These are phyloP conservation scores for Trissolcus basalis DNA, from an alignment of 1,140 invertebrate species.

Conservation along the genomic window DNA sequence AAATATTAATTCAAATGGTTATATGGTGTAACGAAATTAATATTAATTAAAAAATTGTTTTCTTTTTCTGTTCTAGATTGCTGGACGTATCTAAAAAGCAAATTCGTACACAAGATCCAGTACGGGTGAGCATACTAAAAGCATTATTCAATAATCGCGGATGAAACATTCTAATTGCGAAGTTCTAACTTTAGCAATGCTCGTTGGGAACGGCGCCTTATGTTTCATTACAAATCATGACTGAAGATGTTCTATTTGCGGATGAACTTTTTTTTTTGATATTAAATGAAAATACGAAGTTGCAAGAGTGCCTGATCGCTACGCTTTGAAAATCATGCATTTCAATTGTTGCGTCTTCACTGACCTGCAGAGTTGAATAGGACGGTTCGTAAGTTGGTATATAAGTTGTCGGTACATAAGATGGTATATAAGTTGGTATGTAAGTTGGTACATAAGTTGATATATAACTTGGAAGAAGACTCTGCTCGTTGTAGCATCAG, in stretches of 20 bases:
- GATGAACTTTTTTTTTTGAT: background rate
- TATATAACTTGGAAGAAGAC: slow-evolving; percentile 46
- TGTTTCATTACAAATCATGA: background rate
- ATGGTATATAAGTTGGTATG: slow-evolving; percentile 32
- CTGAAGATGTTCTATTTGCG: background rate
- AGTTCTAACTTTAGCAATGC: background rate
- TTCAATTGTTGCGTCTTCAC: slow-evolving; percentile 20
- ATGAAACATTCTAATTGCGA: background rate
- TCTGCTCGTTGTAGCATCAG: slow-evolving; percentile 49
- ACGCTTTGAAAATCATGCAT: slow-evolving; percentile 14
- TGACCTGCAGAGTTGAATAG: slow-evolving; percentile 59
- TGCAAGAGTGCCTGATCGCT: background rate
- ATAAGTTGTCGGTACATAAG: slow-evolving; percentile 46
- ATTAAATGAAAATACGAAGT: background rate
- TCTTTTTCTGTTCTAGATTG: background rate
- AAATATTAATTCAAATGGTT: no score
- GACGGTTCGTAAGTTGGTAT: slow-evolving; percentile 52
- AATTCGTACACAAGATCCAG: background rate
- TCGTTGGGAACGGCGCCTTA: background rate
- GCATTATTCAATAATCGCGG: no score
- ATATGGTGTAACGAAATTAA: background rate
- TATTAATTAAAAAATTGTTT: no score
- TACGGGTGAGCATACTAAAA: background rate
- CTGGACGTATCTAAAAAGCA: no score
- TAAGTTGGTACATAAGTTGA: slow-evolving; percentile 21